Conservation (phyloP, 1,140 invertebrate genomes). For the Melipona quadrifasciata region DNA sequence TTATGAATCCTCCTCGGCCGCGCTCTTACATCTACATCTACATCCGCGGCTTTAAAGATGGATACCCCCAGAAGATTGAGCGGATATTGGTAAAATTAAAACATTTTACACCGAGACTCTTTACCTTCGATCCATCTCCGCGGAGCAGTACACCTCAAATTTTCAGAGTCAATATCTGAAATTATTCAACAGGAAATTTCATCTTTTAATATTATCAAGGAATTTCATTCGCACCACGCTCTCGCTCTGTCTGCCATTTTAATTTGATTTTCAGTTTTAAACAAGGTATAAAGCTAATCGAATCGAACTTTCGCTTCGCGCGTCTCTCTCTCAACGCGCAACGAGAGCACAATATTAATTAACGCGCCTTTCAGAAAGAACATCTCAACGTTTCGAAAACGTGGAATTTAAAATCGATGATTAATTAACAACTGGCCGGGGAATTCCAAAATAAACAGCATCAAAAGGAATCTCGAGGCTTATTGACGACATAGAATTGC, state of each 20-base stretch:
- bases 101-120: neutral
- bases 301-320: neutral
- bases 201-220: neutral
- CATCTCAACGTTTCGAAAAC: neutral
- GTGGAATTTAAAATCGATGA: neutral
- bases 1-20: neutral
- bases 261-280: neutral
- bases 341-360: neutral
- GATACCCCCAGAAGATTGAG: neutral
- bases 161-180: neutral
- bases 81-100: neutral
- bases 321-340: neutral
- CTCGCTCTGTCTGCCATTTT: neutral
- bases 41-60: neutral
- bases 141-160: neutral
- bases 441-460: neutral
- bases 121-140: neutral
- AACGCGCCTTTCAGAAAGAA: neutral
- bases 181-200: neutral
- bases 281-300: neutral
- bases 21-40: neutral
- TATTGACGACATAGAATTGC: neutral
- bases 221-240: neutral
- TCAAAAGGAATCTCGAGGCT: neutral
- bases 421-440: neutral